A percentile compares a stretch with the other conserved stretches of the same genome.
Evolutionary conservation across 2,113 vertebrate species (phyloP).

Genomic region (Tenebrosternarchus preto): DNA sequence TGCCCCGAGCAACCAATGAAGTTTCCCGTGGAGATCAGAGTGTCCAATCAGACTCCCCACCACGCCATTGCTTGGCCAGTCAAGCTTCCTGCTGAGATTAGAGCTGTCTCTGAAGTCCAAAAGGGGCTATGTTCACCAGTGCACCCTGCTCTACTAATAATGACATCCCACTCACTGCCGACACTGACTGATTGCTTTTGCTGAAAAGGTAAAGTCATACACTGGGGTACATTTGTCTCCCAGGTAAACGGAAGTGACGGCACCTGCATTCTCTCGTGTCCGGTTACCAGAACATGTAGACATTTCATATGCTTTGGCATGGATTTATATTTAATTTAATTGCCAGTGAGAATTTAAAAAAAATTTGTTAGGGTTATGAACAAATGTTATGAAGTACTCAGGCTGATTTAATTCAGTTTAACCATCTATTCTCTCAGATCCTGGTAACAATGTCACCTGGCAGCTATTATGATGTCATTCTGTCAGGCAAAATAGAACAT

Average conservation of each 20-base stretch:
- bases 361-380: no score
- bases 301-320: neutral
- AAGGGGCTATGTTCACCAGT: constrained; percentile 2
- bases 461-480: no score
- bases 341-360: no score
- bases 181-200: constrained; percentile 11
- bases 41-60: constrained; percentile 45
- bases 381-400: no score
- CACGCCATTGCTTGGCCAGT: constrained; percentile 29
- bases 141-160: constrained; percentile 14
- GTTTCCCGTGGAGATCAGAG: constrained; percentile 44
- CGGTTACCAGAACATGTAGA: no score
- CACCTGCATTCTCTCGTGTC: neutral
- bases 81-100: constrained; percentile 35
- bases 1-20: constrained; percentile 41
- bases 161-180: neutral
- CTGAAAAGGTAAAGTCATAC: neutral
- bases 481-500: no score
- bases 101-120: constrained; percentile 32
- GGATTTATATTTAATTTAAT: no score
- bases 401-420: no score
- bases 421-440: no score
- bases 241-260: neutral
- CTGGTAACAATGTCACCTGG: no score
- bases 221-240: neutral